phyloP scores from a whole-genome alignment of 2,113 vertebrate species.

The Mus musculus region DNA sequence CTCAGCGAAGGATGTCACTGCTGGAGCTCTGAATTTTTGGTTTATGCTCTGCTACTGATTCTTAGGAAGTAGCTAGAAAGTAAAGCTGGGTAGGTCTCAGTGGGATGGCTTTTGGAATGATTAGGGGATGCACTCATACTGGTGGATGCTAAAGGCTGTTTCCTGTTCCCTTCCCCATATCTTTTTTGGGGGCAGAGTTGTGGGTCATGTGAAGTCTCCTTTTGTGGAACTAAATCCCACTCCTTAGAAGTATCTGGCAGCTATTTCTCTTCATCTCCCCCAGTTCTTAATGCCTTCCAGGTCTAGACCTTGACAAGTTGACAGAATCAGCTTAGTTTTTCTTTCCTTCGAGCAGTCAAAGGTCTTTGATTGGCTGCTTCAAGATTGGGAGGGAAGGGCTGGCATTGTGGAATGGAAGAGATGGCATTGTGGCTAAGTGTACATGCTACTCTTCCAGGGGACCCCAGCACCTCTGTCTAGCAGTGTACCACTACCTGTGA shows the following conservation, averaged over 20 bases:
- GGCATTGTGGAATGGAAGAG: neutral
- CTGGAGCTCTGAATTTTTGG: neutral
- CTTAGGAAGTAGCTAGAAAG: slow-evolving; percentile 35
- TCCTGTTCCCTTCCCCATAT: neutral
- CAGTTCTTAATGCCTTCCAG: neutral
- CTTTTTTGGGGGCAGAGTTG: neutral
- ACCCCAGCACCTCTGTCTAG: neutral
- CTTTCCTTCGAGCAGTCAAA: slow-evolving; percentile 23
- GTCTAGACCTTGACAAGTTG: neutral
- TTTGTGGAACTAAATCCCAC: neutral
- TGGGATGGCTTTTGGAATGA: slow-evolving; percentile 33
- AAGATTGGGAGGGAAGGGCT: neutral
- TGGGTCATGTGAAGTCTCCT: neutral
- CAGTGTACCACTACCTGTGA: neutral
- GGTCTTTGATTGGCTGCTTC: neutral
- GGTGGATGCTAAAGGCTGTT: neutral
- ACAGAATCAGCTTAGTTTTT: neutral
- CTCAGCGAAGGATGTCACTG: neutral
- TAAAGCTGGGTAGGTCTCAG: slow-evolving; percentile 33
- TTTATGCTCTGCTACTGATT: neutral
- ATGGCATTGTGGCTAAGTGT: neutral
- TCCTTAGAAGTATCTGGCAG: neutral
- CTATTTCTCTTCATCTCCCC: slow-evolving; percentile 23
- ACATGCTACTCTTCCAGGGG: neutral
- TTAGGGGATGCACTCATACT: neutral